phyloP scores from a whole-genome alignment of 2,888 invertebrate species.

The Xanthorhoe designata region DNA sequence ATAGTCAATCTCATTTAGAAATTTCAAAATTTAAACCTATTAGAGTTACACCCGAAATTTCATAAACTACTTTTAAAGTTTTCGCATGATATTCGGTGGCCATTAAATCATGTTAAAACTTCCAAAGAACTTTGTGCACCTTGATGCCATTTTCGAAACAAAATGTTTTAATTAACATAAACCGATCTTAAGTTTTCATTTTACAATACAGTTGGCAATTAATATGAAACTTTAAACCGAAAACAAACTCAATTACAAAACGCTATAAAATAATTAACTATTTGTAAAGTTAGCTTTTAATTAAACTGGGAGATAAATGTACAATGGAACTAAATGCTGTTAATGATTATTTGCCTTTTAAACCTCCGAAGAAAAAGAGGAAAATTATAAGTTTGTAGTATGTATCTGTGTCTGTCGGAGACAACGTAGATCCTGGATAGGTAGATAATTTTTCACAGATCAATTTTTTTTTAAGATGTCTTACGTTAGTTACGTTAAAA shows the following conservation, averaged over 20 bases:
- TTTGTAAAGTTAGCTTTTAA: constrained; percentile 34
- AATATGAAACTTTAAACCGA: constrained; percentile 3
- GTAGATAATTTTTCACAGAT: too few relatives aligned
- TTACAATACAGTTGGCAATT: neutral
- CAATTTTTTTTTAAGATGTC: too few relatives aligned
- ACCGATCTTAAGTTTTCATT: neutral
- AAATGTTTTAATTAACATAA: neutral
- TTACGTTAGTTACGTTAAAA: too few relatives aligned
- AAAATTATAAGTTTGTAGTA: too few relatives aligned
- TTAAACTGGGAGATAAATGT: constrained; percentile 10
- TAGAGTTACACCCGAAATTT: neutral
- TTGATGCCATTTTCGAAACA: neutral
- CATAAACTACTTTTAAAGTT: neutral
- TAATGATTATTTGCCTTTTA: too few relatives aligned
- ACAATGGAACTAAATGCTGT: neutral
- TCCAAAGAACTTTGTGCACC: neutral
- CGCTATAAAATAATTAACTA: constrained; percentile 21
- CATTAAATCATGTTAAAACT: neutral
- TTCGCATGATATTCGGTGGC: neutral
- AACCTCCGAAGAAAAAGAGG: too few relatives aligned
- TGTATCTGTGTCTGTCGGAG: too few relatives aligned
- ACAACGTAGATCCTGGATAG: too few relatives aligned
- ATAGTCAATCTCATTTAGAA: too few relatives aligned
- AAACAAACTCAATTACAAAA: constrained; percentile 18
- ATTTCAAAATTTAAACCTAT: neutral